Percentiles rank a stretch among this genome's conserved stretches.
These are phyloP conservation scores for Drosophila suzukii DNA, from an alignment of 1,140 invertebrate genomes.

Conservation along the genomic window DNA sequence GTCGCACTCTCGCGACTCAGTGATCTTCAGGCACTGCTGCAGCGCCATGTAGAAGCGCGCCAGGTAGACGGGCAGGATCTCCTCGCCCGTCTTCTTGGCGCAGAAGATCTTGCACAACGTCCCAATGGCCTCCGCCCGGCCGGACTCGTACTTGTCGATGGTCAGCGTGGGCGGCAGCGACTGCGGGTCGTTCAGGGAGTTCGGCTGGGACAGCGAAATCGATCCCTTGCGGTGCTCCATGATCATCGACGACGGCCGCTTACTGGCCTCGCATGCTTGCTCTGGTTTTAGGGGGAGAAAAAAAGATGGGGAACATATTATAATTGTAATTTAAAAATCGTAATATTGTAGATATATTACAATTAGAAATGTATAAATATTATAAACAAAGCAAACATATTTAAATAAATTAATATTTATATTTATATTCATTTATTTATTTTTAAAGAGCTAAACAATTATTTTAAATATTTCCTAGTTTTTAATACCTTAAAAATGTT, in stretches of 20 bases:
- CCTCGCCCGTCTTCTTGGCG: conserved; percentile 97
- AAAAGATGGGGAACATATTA: not conserved
- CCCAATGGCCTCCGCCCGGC: conserved; percentile 97
- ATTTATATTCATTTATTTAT: too few species aligned
- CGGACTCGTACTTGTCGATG: conserved; percentile 91
- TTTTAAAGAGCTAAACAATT: too few species aligned
- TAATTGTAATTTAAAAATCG: not conserved
- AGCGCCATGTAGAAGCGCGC: conserved; percentile 97
- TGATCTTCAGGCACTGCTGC: conserved; percentile 92
- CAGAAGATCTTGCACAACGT: conserved; percentile 98
- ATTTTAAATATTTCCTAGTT: too few species aligned
- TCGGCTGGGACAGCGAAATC: conserved; percentile 82
- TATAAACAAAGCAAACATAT: too few species aligned
- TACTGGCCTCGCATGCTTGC: conserved; percentile 82
- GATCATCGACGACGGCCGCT: conserved; percentile 83
- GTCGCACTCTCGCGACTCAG: conserved; percentile 87
- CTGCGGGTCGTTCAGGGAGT: conserved; percentile 77
- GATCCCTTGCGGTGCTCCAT: conserved; percentile 84
- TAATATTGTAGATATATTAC: too few species aligned
- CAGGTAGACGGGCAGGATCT: conserved; percentile 96
- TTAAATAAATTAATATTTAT: too few species aligned
- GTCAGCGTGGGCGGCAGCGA: conserved; percentile 76
- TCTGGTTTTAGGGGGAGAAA: conserved; percentile 34
- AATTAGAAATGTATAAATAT: too few species aligned
- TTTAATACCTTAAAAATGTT: too few species aligned